Evolutionary conservation across 2,888 invertebrate genomes (phyloP), one percentile per base, ranked within the genome.

Genomic region (Tanaodytes sp.): DNA sequence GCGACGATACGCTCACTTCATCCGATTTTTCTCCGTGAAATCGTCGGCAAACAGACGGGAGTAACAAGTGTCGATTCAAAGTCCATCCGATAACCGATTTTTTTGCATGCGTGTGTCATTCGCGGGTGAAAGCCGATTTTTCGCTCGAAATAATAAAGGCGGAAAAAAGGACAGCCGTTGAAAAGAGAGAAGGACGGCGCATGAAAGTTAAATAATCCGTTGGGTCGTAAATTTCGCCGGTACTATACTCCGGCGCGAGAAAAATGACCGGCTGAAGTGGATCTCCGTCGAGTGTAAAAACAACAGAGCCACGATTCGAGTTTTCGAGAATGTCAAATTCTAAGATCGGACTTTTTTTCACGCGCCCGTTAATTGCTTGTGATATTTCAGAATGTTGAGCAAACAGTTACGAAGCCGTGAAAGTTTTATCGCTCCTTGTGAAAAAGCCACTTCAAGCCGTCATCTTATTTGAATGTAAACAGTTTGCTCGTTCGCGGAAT

Each of bases 291-390:
- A 68, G 63, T 58, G 68, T 43, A 52, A 58, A 54, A 52, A 58
- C 58, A 68, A 67, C 67, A 61, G 42, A 37, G 20, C 54, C 33
- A n/a, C n/a, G n/a, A n/a, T 40, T 54, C 40, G 43, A 43, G 37
- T 68, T 68, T 65, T 62, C 46, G 57, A 63, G 52, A 63, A 62
- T 68, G 52, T 57, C 62, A 39, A 55, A 68, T 57, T 36, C 36
- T 5, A 5, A 23, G 23, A 39, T 40, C 19, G 3, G 14, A 4
- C 12, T 23, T 51, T 59, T 46, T 42, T 66, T 31, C 19, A 5
- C 20, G 37, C n/a, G n/a, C n/a, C n/a, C n/a, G n/a, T n/a, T n/a
- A n/a, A n/a, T n/a, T n/a, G n/a, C n/a, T n/a, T n/a, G n/a, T n/a
- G 16, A 49, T 59, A 59, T 70, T 61, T 57, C 20, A 62, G 36